Conservation (phyloP, 2,113 vertebrate species). For the Pangasianodon gigas region DNA sequence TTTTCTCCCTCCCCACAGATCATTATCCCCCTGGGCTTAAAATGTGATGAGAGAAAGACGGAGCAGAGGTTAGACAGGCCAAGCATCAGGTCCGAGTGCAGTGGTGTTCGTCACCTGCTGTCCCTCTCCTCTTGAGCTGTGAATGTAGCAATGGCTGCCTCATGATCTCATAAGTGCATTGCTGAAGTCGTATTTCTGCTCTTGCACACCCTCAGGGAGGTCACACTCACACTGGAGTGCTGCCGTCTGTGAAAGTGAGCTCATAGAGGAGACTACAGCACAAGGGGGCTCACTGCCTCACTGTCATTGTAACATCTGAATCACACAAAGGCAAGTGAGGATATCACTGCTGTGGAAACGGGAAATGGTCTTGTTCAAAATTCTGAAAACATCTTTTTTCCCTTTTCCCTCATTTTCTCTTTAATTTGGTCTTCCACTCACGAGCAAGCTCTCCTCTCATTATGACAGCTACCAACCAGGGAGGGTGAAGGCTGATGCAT, state of each 20-base stretch:
- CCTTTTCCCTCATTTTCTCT: background rate
- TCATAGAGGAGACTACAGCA: conserved; percentile 43
- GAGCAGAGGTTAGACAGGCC: background rate
- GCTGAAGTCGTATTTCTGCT: conserved; percentile 55
- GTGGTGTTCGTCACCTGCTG: conserved; percentile 39
- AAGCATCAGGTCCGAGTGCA: conserved; percentile 7
- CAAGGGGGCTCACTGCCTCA: conserved; percentile 36
- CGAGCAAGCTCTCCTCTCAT: background rate
- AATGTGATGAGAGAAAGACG: conserved; percentile 12
- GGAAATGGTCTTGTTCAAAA: background rate
- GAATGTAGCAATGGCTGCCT: conserved; percentile 37
- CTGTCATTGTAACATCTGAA: conserved; percentile 29
- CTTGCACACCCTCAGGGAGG: conserved; percentile 53
- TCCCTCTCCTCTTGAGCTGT: conserved; percentile 27
- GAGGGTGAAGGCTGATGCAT: background rate
- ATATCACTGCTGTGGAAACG: background rate
- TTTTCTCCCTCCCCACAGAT: background rate
- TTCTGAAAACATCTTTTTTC: background rate
- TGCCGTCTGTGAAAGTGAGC: conserved; percentile 54
- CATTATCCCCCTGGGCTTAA: background rate
- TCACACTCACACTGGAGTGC: conserved; percentile 52
- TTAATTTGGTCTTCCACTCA: background rate
- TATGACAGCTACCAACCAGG: background rate
- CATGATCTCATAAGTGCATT: conserved; percentile 48
- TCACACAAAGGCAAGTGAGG: background rate